Base-by-base conservation (phyloP, 2,797 vertebrate genomes). In the Enoplosus armatus region DNA sequence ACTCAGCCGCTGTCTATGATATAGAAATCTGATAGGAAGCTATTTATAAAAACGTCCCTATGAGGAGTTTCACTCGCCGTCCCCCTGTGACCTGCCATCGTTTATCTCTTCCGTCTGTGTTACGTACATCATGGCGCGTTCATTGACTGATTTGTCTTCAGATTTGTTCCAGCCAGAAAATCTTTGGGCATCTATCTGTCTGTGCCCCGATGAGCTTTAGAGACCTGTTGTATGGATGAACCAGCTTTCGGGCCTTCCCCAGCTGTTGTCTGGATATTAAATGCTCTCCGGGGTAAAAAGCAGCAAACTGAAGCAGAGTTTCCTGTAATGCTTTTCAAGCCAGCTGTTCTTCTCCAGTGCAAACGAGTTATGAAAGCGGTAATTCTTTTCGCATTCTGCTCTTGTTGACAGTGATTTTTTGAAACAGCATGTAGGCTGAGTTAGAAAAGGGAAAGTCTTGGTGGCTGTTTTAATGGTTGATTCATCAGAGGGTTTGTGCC, bases 201-300 rank as follows among this genome's bases (percentile, higher is more conserved):
- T 70, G 59, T 84, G 76, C 80, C 74, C 79, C 72, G 58, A 55
- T 74, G 68, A 67, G 62, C 63, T 41, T 24, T 37, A 50, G 43
- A 75, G 80, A 72, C 81, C 77, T 84, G 86, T 79, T 83, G 66
- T 82, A 69, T 80, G 75, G 75, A 73, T 74, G 77, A 58, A 77
- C 15, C 76, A 64, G 78, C 67, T 70, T 61, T 69, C n/a, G 6
- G 80, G 59, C 65, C 60, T 60, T 81, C 63, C 63, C 20, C 88
- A 90, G 85, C 82, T 91, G 88, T 80, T 89, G 56, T 87, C 81
- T 86, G 64, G 65, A 78, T 86, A 66, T 79, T 88, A 87, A 88
- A 83, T 55, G 75, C 64, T 81, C 75, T 85, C 83, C 5, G 14
- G 85, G 76, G 89, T 71, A 73, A 79, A 85, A 81, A 29, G 43